Percentiles rank a stretch among this genome's conserved stretches.
Evolutionary conservation across 2,113 vertebrate species (phyloP).

Genomic region (Collichthys lucidus): DNA sequence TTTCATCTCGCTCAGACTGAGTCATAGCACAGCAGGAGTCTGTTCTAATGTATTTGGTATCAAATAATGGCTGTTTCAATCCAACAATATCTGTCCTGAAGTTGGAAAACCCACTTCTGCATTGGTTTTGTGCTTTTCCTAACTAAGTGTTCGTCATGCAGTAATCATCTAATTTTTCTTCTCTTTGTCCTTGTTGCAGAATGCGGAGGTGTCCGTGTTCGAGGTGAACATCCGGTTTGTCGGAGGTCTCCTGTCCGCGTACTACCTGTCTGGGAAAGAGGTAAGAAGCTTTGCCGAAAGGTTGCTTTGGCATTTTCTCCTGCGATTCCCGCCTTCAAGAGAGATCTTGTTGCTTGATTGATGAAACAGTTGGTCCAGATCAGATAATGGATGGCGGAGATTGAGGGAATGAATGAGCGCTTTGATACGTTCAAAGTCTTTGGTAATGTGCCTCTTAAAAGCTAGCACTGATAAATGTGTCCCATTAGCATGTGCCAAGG

Average conservation of each 20-base stretch:
- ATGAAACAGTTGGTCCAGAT: not conserved
- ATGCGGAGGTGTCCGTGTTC: slow-evolving; percentile 96
- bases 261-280: slow-evolving; percentile 98
- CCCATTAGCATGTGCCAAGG: not conserved
- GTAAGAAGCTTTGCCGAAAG: slow-evolving; percentile 81
- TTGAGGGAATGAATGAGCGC: slow-evolving; percentile 7
- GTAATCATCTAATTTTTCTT: not conserved
- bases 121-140: no score
- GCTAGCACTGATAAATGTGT: slow-evolving; percentile 18
- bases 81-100: no score
- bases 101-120: no score
- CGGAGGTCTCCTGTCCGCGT: slow-evolving; percentile 96
- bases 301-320: not conserved
- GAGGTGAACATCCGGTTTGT: slow-evolving; percentile 99
- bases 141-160: no score
- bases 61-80: no score
- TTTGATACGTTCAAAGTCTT: slow-evolving; percentile 8
- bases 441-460: not conserved
- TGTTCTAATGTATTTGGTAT: no score
- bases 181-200: slow-evolving; percentile 79
- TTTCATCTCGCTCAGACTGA: not conserved
- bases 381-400: not conserved
- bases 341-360: not conserved
- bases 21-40: no score
- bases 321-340: not conserved